Evolutionary conservation across 2,888 invertebrate genomes (phyloP).

Genomic region (Andrena haemorrhoa): DNA sequence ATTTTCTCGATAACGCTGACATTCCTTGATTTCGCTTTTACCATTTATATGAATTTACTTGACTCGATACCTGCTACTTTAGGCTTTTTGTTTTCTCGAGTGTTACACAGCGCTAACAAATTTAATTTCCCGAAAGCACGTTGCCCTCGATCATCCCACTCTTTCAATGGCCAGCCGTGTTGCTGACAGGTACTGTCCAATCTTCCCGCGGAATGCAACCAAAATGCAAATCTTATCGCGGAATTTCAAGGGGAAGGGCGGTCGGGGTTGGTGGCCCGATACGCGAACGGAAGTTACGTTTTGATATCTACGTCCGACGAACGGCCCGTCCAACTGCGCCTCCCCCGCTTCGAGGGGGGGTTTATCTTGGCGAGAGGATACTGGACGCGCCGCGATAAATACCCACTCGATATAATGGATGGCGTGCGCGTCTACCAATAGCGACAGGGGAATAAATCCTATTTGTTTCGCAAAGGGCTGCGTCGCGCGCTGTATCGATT

Average conservation of each 20-base stretch:
- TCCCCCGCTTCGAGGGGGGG: slow-evolving; percentile 40
- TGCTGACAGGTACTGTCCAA: slow-evolving; percentile 46
- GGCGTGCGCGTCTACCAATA: slow-evolving; percentile 51
- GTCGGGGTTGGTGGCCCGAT: slow-evolving; percentile 40
- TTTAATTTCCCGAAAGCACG: not conserved
- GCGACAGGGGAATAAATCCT: slow-evolving; percentile 64
- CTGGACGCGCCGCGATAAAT: slow-evolving; percentile 70
- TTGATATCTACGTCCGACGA: slow-evolving; percentile 64
- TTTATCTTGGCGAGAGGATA: slow-evolving; percentile 70
- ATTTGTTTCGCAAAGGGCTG: slow-evolving; percentile 57
- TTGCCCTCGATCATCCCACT: slow-evolving; percentile 34
- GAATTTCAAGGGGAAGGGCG: slow-evolving; percentile 53
- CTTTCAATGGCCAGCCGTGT: slow-evolving; percentile 26
- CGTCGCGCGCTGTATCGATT: slow-evolving; percentile 38
- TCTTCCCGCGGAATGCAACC: slow-evolving; percentile 32
- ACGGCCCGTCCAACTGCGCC: slow-evolving; percentile 46
- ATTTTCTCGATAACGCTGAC: too few relatives aligned
- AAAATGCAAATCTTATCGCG: slow-evolving; percentile 70
- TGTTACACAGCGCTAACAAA: too few relatives aligned
- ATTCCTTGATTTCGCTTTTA: too few relatives aligned
- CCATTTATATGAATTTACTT: too few relatives aligned
- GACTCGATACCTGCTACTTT: too few relatives aligned
- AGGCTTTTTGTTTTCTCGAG: too few relatives aligned
- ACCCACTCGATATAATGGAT: slow-evolving; percentile 71
- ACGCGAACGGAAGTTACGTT: slow-evolving; percentile 68